phyloP scores from a whole-genome alignment of 2,113 vertebrate genomes.

The Balaeniceps rex region DNA sequence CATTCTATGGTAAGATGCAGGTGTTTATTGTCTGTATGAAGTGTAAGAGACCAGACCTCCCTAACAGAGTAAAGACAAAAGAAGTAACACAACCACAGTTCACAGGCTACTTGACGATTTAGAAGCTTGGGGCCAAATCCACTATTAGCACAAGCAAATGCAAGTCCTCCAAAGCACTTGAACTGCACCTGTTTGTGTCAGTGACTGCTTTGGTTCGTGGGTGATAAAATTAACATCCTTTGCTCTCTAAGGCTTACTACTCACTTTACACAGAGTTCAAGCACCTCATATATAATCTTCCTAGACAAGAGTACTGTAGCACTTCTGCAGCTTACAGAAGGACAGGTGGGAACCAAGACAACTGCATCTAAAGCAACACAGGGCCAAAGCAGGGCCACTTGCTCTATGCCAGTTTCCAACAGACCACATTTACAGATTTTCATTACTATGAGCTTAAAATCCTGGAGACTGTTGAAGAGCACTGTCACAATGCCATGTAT shows the following conservation, averaged over 20 bases:
- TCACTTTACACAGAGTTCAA: neutral
- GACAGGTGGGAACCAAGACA: neutral
- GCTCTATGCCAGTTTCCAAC: neutral
- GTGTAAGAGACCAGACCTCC: neutral
- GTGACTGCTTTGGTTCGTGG: neutral
- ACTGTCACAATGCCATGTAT: neutral
- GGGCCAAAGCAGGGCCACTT: neutral
- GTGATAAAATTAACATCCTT: neutral
- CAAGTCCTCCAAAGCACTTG: rapidly evolving
- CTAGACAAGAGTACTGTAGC: neutral
- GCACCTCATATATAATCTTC: neutral
- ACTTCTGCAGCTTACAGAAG: neutral
- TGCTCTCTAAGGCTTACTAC: neutral
- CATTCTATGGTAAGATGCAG: neutral
- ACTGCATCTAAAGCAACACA: neutral
- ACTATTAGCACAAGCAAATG: neutral
- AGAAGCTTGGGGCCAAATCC: neutral
- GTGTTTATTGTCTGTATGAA: neutral
- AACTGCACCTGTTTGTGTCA: neutral
- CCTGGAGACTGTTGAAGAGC: neutral
- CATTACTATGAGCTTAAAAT: neutral
- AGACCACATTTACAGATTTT: neutral
- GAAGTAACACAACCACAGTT: neutral
- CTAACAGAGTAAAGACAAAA: neutral
- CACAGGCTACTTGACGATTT: neutral